phyloP scores from a whole-genome alignment of 1,140 invertebrate species.

The Aphaenogaster rudis region DNA sequence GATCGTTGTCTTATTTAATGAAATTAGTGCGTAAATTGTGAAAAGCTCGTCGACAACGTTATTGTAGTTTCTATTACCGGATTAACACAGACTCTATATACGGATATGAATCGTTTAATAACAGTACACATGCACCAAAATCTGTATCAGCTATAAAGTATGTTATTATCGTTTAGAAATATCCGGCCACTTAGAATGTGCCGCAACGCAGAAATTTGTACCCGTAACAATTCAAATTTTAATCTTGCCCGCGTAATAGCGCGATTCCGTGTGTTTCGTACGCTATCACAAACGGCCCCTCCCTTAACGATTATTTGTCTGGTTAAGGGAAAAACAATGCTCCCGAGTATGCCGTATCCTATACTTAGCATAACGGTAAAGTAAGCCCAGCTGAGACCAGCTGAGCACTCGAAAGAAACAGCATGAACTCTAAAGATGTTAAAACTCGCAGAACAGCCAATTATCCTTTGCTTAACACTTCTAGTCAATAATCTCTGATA shows the following conservation, averaged over 20 bases:
- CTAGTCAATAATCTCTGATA: neutral
- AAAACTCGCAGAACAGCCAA: constrained; percentile 25
- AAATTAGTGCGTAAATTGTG: constrained; percentile 53
- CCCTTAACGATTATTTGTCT: constrained; percentile 58
- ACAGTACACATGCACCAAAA: constrained; percentile 38
- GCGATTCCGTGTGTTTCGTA: constrained; percentile 67
- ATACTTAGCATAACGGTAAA: constrained; percentile 57
- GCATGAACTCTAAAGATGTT: constrained; percentile 16
- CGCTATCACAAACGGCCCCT: constrained; percentile 52
- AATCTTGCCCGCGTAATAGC: constrained; percentile 70
- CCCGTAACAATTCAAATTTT: constrained; percentile 76
- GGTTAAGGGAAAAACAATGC: constrained; percentile 48
- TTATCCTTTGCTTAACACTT: constrained; percentile 28
- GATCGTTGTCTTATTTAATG: constrained; percentile 47
- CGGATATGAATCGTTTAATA: constrained; percentile 38
- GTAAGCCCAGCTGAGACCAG: neutral
- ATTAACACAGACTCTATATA: constrained; percentile 31
- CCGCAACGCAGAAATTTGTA: constrained; percentile 55
- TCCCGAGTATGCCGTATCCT: neutral
- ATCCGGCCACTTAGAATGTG: constrained; percentile 17
- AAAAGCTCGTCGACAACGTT: constrained; percentile 7
- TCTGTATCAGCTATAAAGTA: constrained; percentile 21
- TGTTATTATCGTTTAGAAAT: constrained; percentile 55
- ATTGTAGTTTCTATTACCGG: constrained; percentile 39
- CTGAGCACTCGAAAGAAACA: constrained; percentile 15